Evolutionary conservation across 2,797 vertebrate species (phyloP).

Genomic region (Lutjanus argentimaculatus): DNA sequence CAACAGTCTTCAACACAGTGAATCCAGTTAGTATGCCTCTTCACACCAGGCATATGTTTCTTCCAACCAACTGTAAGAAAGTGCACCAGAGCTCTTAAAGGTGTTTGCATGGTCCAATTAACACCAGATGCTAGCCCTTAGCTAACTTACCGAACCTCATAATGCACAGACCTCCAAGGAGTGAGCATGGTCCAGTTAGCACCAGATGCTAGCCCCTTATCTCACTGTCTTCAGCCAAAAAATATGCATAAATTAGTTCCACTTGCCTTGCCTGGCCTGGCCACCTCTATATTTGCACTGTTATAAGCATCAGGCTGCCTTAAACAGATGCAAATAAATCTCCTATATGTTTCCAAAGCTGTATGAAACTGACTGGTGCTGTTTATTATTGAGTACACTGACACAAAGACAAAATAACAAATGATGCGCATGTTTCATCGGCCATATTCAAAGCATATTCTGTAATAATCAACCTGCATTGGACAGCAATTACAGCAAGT

Average conservation of each 20-base stretch:
- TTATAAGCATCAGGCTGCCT: constrained; percentile 13
- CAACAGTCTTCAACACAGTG: constrained; percentile 42
- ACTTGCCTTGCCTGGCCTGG: constrained; percentile 65
- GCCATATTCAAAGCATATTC: not conserved
- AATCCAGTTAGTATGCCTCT: constrained; percentile 57
- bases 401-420: not conserved
- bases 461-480: constrained; percentile 3
- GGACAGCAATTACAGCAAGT: constrained; percentile 11
- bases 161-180: constrained; percentile 83
- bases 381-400: not conserved
- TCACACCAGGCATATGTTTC: constrained; percentile 78
- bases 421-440: constrained; percentile 13
- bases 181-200: constrained; percentile 87
- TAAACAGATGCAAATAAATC: constrained; percentile 25
- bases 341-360: not conserved
- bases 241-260: constrained; percentile 77
- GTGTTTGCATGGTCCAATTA: constrained; percentile 86
- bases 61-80: constrained; percentile 85
- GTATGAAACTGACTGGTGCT: not conserved
- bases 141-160: constrained; percentile 79
- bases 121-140: constrained; percentile 86
- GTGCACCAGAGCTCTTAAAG: constrained; percentile 84
- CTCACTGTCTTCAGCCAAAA: constrained; percentile 78
- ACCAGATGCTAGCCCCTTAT: constrained; percentile 86
- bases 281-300: constrained; percentile 57